Base-by-base conservation (phyloP, 2,113 vertebrate species). In the Chionodraco myersi region DNA sequence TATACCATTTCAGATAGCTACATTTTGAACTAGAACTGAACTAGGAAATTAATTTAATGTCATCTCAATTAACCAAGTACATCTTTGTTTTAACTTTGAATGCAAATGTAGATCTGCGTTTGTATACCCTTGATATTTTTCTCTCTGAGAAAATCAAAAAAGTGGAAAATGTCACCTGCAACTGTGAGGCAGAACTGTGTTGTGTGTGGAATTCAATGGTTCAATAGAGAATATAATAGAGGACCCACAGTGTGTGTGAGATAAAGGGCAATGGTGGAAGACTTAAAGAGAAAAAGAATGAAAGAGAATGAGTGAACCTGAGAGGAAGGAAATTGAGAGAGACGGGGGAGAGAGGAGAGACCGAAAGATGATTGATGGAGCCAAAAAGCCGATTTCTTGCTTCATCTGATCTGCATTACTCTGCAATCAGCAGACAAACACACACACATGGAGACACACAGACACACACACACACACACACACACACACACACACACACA, bases 341-440 rank as follows among this genome's bases (percentile, higher is more conserved):
- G 70, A 67, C 34, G 14, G 26, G 52, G 9, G 52, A 60, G 73
- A 74, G 70, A 51, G 51, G 72, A 67, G 80, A 71, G 60, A 75
- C 61, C 1, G 57, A 80, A 71, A 86, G 79, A 91, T 93, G 91
- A 94, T 91, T 92, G 93, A 94, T 93, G 92, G 88, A 91, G 91
- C 88, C 85, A 91, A 91, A 93, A 91, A 91, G 92, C 53, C 75
- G 91, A 92, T 93, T 91, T 94, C 90, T 93, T 94, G 91, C 92
- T 93, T 92, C 92, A 93, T 93, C 91, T 93, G 91, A 93, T 92
- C 87, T 93, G 89, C 90, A 91, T 93, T 92, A 92, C 85, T 84
- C 72, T 82, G 89, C 90, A 93, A 91, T 91, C 93, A 93, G 82
- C 76, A 74, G 57, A 71, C 78, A 75, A 80, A 79, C 85, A 56